A percentile compares a stretch with the other conserved stretches of the same genome.
These are phyloP conservation scores for Drosophila quinaria DNA, from an alignment of 2,888 invertebrate genomes.

Conservation along the genomic window DNA sequence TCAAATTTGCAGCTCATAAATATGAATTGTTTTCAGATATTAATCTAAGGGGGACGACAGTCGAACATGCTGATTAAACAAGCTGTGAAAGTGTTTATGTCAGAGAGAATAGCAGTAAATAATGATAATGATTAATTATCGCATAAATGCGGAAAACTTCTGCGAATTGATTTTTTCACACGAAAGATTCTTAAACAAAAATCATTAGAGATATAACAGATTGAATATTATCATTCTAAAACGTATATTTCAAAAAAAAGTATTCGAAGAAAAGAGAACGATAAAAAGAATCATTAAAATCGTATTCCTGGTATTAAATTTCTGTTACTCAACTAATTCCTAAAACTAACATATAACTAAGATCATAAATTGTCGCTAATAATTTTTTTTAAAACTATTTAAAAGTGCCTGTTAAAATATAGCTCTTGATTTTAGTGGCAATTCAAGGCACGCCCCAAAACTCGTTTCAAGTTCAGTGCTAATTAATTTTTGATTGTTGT, in stretches of 20 bases:
- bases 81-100: slow-evolving; percentile 35
- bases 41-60: slow-evolving; percentile 13
- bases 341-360: not conserved
- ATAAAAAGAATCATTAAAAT: not conserved
- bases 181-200: slow-evolving; percentile 4
- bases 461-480: slow-evolving; percentile 65
- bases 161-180: slow-evolving; percentile 1
- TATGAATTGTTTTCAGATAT: slow-evolving; percentile 36
- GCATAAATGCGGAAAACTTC: slow-evolving; percentile 21
- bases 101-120: not conserved
- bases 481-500: slow-evolving; percentile 66
- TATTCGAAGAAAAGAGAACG: too few species aligned
- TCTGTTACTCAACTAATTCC: too few species aligned
- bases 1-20: slow-evolving; percentile 42
- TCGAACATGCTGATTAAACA: not conserved
- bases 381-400: not conserved
- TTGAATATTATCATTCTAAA: too few species aligned
- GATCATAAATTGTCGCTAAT: slow-evolving; percentile 1
- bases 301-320: not conserved
- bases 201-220: not conserved
- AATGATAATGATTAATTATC: slow-evolving; percentile 18
- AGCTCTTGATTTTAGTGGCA: slow-evolving; percentile 4
- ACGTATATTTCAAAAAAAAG: too few species aligned
- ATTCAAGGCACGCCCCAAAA: slow-evolving; percentile 33
- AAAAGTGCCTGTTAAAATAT: not conserved